Evolutionary conservation across 2,113 vertebrate genomes (phyloP), one percentile per base, ranked within the genome.

Genomic region (Dasyprocta punctata): DNA sequence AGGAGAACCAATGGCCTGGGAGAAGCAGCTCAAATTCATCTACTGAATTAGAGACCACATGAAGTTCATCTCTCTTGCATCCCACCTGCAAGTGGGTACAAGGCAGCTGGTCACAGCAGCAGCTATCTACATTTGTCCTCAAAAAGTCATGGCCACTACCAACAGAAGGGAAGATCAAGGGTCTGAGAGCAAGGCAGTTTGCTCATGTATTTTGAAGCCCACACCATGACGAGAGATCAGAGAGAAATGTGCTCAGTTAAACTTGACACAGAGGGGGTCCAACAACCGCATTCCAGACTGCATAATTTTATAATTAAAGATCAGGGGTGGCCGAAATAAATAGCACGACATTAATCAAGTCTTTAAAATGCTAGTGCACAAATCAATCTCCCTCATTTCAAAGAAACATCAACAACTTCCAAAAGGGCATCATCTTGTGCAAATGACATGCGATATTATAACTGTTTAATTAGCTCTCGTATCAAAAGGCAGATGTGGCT

Each of bases 221-320:
- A 24, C 26, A 95, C 33, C 16, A 7, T 33, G n/a, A 92, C 7
- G 22, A 83, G 75, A 97, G 67, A 47, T 38, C 89, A 94, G 89
- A 92, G 4, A 97, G 16, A 33, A 87, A 67, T 11, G 49, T 86
- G 2, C 49, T 86, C 67, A 56, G 71, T 92, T 95, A 67, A 94
- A 92, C 30, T 38, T 78, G 61, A 41, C 96, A 89, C 44, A 80
- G 24, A n/a, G 19, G 24, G 17, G 81, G 38, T 47, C 41, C 77
- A 69, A 41, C 30, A 20, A 38, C 0, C 13, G 69, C 47, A 73
- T 95, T 97, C 89, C n/a, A 89, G 87, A 94, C 93, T 61, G 82
- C 44, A 28, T 97, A 81, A 96, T 94, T 98, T 94, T 26, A 73
- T 90, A 93, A 96, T 93, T 97, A 87, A 95, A 97, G 86, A 89